Base-by-base conservation (phyloP, 1,140 invertebrate genomes). In the Elymnias hypermnestra region DNA sequence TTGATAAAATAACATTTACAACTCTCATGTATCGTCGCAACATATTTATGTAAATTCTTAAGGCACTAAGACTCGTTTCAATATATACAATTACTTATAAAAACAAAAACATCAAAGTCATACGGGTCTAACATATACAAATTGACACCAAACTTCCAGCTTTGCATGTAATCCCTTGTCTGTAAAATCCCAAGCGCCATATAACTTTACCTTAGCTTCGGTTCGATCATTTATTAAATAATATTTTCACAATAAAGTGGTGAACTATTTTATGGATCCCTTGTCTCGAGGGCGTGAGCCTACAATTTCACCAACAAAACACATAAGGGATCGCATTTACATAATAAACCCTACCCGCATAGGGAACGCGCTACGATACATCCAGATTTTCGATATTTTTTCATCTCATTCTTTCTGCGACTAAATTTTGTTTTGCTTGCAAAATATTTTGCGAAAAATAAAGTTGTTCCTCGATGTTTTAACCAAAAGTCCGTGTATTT, bases 351-450 rank as follows among this genome's bases (percentile, higher is more conserved):
- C 47, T 54, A 53, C 63, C 60, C 63, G 58, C 56, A 61, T 62
- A 64, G 64, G 56, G 43, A 67, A 36, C 49, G 55, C 41, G 36
- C 37, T n/a, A n/a, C 53, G 37, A 72, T 57, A 61, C 68, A 73
- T 68, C 72, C 66, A 64, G 60, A 75, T 72, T 81, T 69, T 58
- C 58, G 59, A 72, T 73, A 76, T 76, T 77, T 74, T 74, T 82
- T 75, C 56, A 68, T 58, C 57, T 65, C 55, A 69, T 66, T 64
- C 60, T 59, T 67, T 68, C 46, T 65, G 40, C 47, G 43, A 22
- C 43, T 51, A 67, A 67, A 67, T 76, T 67, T 63, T 65, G 53
- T 66, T 43, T 36, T 33, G 1, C 13, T 33, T 7, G 15, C 4
- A 2, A 2, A 21, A 19, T 9, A 36, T 36, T 10, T 21, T 13